These are phyloP conservation scores for Dicaeum eximium DNA, from an alignment of 2,113 vertebrate genomes.

Conservation along the genomic window DNA sequence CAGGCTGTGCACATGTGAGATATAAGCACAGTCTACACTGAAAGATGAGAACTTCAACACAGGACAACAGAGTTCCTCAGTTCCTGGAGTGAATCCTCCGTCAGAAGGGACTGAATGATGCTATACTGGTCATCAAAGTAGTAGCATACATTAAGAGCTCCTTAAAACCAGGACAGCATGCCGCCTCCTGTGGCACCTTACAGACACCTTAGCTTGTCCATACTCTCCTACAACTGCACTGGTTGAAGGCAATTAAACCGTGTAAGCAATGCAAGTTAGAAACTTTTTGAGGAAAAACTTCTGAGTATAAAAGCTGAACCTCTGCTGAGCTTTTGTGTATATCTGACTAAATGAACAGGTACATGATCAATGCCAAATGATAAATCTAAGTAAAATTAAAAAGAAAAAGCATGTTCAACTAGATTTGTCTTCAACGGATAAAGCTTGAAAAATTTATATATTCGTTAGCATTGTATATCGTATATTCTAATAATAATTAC, in stretches of 20 bases:
- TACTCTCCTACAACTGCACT: not conserved
- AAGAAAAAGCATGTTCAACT: not conserved
- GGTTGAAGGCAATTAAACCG: not conserved
- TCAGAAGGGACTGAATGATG: not conserved
- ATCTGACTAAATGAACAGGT: not conserved
- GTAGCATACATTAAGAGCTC: not conserved
- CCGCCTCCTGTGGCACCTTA: no score
- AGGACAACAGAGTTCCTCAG: not conserved
- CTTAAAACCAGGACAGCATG: not conserved
- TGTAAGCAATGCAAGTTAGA: fast-evolving
- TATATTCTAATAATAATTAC: no score
- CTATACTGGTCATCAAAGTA: not conserved
- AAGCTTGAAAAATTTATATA: not conserved
- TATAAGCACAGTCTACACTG: not conserved
- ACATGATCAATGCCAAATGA: fast-evolving
- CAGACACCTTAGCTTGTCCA: not conserved
- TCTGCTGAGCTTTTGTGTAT: not conserved
- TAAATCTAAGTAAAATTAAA: not conserved
- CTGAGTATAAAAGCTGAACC: not conserved
- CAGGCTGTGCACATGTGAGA: not conserved
- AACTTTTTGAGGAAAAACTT: not conserved
- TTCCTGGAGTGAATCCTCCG: not conserved
- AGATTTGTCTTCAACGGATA: not conserved
- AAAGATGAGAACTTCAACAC: not conserved
- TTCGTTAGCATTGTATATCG: no score